Conservation (phyloP, 37 sponge, comb jelly and placozoan genomes). For the Geodia barretti region DNA sequence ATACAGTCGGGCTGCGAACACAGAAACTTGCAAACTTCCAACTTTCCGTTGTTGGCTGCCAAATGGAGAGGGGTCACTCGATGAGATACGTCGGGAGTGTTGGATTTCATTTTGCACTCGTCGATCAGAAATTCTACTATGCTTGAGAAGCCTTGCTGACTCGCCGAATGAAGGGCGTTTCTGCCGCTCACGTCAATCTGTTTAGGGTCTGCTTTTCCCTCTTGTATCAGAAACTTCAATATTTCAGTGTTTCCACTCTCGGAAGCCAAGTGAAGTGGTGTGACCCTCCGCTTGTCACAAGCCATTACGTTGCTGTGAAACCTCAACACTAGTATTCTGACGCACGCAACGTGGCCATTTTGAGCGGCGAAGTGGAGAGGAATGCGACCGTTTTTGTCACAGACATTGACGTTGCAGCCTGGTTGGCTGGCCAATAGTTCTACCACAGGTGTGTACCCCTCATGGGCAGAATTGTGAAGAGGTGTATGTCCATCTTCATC, state of each 20-base stretch:
- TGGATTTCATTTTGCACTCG: constrained; percentile 8
- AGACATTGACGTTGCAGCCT: constrained; percentile 6
- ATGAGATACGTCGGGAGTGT: constrained; percentile 1
- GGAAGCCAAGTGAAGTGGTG: constrained; percentile 40
- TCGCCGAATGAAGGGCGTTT: constrained; percentile 34
- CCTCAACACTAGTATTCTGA: constrained; percentile 22
- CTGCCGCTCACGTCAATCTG: constrained; percentile 25
- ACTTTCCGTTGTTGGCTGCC: constrained; percentile 17
- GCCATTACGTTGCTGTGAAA: constrained; percentile 9
- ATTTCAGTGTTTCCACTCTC: constrained; percentile 32
- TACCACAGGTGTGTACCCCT: constrained; percentile 33
- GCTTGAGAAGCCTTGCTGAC: constrained; percentile 47
- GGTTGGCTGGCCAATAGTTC: constrained; percentile 23
- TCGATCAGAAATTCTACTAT: constrained; percentile 41
- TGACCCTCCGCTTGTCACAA: constrained; percentile 32
- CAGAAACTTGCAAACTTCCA: constrained; percentile 29
- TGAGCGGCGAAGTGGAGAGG: constrained; percentile 46
- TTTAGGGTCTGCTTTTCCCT: neutral
- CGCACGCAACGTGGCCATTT: constrained; percentile 36
- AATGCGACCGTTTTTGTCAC: constrained; percentile 24
- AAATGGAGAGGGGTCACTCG: constrained; percentile 19
- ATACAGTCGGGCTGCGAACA: constrained; percentile 23
- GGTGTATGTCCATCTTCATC: constrained; percentile 52
- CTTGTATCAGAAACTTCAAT: constrained; percentile 21
- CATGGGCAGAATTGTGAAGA: constrained; percentile 36